Evolutionary conservation across 2,113 vertebrate genomes (phyloP).

Genomic region (Hippopotamus amphibius): DNA sequence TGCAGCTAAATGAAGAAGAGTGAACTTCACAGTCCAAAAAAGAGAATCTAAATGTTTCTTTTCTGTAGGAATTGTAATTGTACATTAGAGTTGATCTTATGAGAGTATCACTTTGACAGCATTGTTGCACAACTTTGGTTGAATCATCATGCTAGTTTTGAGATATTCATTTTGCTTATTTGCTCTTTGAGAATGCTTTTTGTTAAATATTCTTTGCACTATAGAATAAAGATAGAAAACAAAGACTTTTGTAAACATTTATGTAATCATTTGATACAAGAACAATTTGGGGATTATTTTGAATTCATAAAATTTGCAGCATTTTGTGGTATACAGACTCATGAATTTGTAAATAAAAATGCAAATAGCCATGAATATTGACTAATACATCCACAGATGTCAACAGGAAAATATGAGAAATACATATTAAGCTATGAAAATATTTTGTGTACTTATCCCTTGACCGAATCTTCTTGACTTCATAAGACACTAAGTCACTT

Average conservation of each 20-base stretch:
- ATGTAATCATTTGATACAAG: slow-evolving; percentile 72
- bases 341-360: slow-evolving; percentile 49
- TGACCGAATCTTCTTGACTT: not conserved
- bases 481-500: not conserved
- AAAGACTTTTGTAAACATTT: slow-evolving; percentile 60
- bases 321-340: not conserved
- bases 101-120: slow-evolving; percentile 72
- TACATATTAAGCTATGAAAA: slow-evolving; percentile 7
- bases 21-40: not conserved
- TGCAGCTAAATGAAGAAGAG: slow-evolving; percentile 41
- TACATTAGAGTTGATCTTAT: slow-evolving; percentile 70
- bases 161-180: slow-evolving; percentile 75
- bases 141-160: slow-evolving; percentile 68
- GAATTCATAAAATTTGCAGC: slow-evolving; percentile 27
- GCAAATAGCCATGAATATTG: not conserved
- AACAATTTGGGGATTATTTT: not conserved
- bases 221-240: slow-evolving; percentile 18
- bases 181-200: slow-evolving; percentile 55
- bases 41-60: slow-evolving; percentile 16
- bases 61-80: not conserved
- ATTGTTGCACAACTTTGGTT: slow-evolving; percentile 79
- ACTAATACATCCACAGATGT: not conserved
- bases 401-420: not conserved
- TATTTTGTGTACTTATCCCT: slow-evolving; percentile 2
- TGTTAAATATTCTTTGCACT: slow-evolving; percentile 54